Base-by-base conservation (phyloP, 2,113 vertebrate genomes). In the Ophiodon elongatus region DNA sequence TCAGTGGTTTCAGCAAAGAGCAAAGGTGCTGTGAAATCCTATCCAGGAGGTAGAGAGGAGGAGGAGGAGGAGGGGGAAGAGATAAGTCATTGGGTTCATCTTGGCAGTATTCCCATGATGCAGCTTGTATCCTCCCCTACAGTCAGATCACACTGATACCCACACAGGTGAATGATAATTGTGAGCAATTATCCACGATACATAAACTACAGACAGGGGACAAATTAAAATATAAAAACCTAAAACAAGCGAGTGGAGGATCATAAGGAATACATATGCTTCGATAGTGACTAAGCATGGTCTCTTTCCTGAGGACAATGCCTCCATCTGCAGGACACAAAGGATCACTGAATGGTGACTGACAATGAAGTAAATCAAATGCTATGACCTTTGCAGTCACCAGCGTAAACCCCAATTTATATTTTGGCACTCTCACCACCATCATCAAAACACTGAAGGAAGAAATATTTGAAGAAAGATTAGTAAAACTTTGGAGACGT, bases 1-100 rank as follows among this genome's bases (percentile, higher is more conserved):
- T 83, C 23, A 77, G 82, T 79, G 82, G 72, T 91, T 94, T 94
- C 90, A 93, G 91, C 92, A 91, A 78, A 90, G 86, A 74, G 83
- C 83, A 85, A 90, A 86, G 89, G 86, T 91, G 90, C 91, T 91
- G 93, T 88, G 93, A 93, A 94, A 94, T 93, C 74, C 76, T 76
- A 93, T 88, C 88, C 43, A 35, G 39, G 56, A 50, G 31, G 71
- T 2, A 77, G 80, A 80, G 78, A 33, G 62, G 79, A 8, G n/a
- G 37, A 29, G 41, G 70, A 50, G 59, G 79, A 25, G 56, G 76
- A 6, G 19, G 25, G 17, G 43, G 19, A 62, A 73, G 64, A 73
- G 29, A 73, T 23, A 78, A 92, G 94, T 93, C 93, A 90, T 4
- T 76, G 92, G 89, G 95, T 96, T 95, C 90, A 57, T 80, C 80